Evolutionary conservation across 1,140 invertebrate genomes (phyloP), one percentile per base, ranked within the genome.

Genomic region (Drosophila pandora): DNA sequence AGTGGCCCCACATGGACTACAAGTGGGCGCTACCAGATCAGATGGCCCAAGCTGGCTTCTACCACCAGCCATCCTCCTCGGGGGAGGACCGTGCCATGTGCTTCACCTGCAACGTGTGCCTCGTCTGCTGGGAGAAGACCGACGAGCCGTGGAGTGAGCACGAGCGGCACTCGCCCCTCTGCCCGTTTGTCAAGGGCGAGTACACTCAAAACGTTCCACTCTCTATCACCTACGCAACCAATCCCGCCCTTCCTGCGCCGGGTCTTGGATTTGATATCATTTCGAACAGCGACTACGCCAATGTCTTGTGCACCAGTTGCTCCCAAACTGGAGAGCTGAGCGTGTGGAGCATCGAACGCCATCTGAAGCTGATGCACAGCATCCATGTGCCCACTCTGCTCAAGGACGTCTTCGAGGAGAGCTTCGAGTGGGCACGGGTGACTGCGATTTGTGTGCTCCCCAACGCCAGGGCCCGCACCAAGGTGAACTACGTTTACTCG

Each of bases 91-190:
- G 97, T 64, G 97, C 97, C 1, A 97, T 98, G 95, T 99, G 98
- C 91, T 99, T 98, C 91, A 97, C 96, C 0, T 99, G 98, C 92
- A 96, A 95, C 79, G 96, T 98, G 2, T 98, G 97, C 85, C 93
- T 98, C 3, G 97, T 98, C 1, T 98, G 96, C 92, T 99, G 98
- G 98, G 98, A 99, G 92, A 96, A 97, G 61, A 97, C 96, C 0
- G 97, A 98, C 93, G 97, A 98, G 92, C 98, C 97, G 0, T 98
- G 97, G 97, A 97, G 97, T 74, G 97, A 99, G 91, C 97, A 98
- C 88, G 97, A 98, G 92, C 93, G 97, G 7, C 97, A 99, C 92
- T 98, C 97, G 17, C 97, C 97, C 9, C 94, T 95, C 61, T 99
- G 97, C 92, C 96, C 97, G 1, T 98, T 98, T 92, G 96, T 99